Evolutionary conservation across 2,888 invertebrate species (phyloP), one percentile per base, ranked within the genome.

Genomic region (Epistrophe grossulariae): DNA sequence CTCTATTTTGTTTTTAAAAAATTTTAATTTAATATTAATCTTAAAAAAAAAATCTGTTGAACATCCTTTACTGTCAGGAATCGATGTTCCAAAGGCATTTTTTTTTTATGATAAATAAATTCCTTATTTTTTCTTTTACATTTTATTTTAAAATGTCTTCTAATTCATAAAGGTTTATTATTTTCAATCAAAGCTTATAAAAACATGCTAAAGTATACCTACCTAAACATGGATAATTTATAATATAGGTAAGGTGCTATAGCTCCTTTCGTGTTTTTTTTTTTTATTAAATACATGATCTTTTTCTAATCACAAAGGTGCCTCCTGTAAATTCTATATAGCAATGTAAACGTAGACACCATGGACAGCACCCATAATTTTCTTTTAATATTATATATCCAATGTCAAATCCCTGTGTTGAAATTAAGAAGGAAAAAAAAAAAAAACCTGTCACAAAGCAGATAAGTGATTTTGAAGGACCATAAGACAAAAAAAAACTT

Each of bases 401-500:
- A 35, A 35, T 57, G 17, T 35, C 57, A 57, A 40, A 59, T 35
- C 59, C 11, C 11, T 38, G 11, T 17, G 2, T 52, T 13, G 31
- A 17, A 57, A n/a, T n/a, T n/a, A n/a, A n/a, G n/a, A n/a, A n/a
- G n/a, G n/a, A 24, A 24, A 24, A 57, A 17, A 6, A 2, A 31
- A 2, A 31, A 35, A 35, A 59, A 35, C 17, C 35, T 59, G 17
- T 59, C 17, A 38, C 35, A 38, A 59, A 17, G 11, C 59, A 59
- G 35, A 38, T 59, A 59, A 59, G 59, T 59, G 59, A 38, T 59
- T 59, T 59, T 9, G 28, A 59, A 59, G 35, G n/a, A 57, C 31
- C 31, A n/a, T 24, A 31, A 31, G 8, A 31, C 57, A 24, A 15
- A 60, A 24, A 15, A 60, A 40, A 40, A 38, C 35, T 62, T 38